These are phyloP conservation scores for Tursiops truncatus DNA, from an alignment of 2,113 vertebrate genomes.

Conservation along the genomic window DNA sequence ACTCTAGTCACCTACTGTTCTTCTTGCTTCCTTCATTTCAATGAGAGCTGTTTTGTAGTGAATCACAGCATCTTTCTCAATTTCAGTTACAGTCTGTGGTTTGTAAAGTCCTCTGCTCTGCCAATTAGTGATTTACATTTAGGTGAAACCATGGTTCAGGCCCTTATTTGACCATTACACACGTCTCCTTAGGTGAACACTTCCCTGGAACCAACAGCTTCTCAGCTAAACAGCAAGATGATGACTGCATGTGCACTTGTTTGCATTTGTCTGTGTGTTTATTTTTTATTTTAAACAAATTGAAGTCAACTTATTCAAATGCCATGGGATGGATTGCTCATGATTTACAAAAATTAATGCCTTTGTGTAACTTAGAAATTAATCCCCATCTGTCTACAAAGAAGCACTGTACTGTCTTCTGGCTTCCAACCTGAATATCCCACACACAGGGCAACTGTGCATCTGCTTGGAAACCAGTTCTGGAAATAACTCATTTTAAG, in stretches of 20 bases:
- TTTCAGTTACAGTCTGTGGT: background rate
- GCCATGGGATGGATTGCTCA: constrained; percentile 52
- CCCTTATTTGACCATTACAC: background rate
- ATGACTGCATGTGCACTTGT: constrained; percentile 45
- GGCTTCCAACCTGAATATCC: constrained; percentile 43
- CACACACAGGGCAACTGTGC: constrained; percentile 19
- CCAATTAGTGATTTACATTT: background rate
- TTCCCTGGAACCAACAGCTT: background rate
- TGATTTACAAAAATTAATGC: constrained; percentile 68
- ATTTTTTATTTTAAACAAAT: constrained; percentile 63
- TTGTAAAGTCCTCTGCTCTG: background rate
- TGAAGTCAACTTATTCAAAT: constrained; percentile 60
- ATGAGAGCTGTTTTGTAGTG: constrained; percentile 1
- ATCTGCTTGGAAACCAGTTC: constrained; percentile 38
- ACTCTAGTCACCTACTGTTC: background rate
- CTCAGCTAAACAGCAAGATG: background rate
- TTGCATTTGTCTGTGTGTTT: constrained; percentile 51
- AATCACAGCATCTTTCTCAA: constrained; percentile 6
- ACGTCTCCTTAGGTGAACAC: background rate
- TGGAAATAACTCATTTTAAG: background rate
- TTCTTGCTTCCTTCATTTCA: constrained; percentile 44
- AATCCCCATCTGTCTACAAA: constrained; percentile 70
- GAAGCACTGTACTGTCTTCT: constrained; percentile 51
- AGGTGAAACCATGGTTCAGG: background rate
- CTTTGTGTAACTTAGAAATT: constrained; percentile 56